Evolutionary conservation across 2,797 vertebrate species (phyloP).

Genomic region (Myiotriccus ornatus): DNA sequence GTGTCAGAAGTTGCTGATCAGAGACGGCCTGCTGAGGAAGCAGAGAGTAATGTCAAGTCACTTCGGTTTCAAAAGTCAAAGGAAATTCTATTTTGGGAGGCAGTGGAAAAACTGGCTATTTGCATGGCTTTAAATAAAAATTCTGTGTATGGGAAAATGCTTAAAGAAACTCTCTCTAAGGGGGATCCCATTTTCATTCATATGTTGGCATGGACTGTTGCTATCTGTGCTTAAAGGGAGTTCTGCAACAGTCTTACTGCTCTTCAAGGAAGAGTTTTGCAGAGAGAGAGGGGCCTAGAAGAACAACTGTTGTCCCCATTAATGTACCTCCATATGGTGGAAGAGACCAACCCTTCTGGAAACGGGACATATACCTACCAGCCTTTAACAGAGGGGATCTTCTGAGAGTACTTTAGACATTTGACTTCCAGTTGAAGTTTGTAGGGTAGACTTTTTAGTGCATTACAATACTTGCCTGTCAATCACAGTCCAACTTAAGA

Average conservation of each 20-base stretch:
- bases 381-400: not conserved
- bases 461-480: not conserved
- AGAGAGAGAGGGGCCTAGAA: not conserved
- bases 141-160: not conserved
- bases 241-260: not conserved
- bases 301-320: not conserved
- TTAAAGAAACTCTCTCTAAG: not conserved
- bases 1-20: not conserved
- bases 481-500: not conserved
- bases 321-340: not conserved
- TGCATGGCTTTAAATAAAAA: not conserved
- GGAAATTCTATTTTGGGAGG: not conserved
- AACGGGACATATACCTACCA: not conserved
- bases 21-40: not conserved
- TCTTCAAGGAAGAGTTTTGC: not conserved
- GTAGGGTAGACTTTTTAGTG: not conserved
- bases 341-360: not conserved
- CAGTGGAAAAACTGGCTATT: not conserved
- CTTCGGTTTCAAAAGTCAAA: not conserved
- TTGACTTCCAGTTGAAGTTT: not conserved
- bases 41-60: not conserved
- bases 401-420: not conserved
- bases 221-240: not conserved
- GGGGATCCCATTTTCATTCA: not conserved
- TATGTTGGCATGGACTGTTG: not conserved